Evolutionary conservation across 2,113 vertebrate species (phyloP), one percentile per base, ranked within the genome.

Genomic region (Platycercus adscitus): DNA sequence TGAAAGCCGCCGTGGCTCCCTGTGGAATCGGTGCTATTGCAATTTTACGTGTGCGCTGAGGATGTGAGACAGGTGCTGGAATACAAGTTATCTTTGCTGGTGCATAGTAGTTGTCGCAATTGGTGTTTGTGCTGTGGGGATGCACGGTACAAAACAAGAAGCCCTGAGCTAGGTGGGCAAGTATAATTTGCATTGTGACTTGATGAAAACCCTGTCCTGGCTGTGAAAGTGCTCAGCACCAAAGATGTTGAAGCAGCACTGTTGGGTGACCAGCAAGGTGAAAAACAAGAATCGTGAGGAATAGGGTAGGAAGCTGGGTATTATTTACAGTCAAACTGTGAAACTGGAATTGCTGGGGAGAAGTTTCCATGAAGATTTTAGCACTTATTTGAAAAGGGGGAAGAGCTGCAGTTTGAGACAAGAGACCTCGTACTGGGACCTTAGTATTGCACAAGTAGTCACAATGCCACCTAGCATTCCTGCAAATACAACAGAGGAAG

Each of bases 91-190:
- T 43, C 58, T 29, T 29, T 44, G 41, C 64, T 9, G 2, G 29
- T 26, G 49, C 13, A 0, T 5, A 5, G 11, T 3, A 5, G 56
- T 35, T 15, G 61, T 29, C 47, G 52, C 0, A 0, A 35, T 20
- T 25, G 5, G 24, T 6, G 35, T 29, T 12, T 66, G 81, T 23
- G 20, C 75, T 46, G 29, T 41, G 69, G 29, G 56, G 69, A 24
- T 29, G 44, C 6, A 1, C 18, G 10, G 33, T 13, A 6, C 28
- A 18, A 44, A 16, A 9, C 0, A 53, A 37, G 83, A 7, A 26
- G 55, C 8, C 2, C 46, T 66, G 17, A 4, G 60, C 41, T 12
- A 63, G 37, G 50, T 2, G 28, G 49, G 37, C 11, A 39, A n/a
- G 58, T 21, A 14, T 43, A 17, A 3, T 35, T 78, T 41, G 0